Conservation (phyloP, 2,113 vertebrate genomes). For the Gymnorhina tibicen region DNA sequence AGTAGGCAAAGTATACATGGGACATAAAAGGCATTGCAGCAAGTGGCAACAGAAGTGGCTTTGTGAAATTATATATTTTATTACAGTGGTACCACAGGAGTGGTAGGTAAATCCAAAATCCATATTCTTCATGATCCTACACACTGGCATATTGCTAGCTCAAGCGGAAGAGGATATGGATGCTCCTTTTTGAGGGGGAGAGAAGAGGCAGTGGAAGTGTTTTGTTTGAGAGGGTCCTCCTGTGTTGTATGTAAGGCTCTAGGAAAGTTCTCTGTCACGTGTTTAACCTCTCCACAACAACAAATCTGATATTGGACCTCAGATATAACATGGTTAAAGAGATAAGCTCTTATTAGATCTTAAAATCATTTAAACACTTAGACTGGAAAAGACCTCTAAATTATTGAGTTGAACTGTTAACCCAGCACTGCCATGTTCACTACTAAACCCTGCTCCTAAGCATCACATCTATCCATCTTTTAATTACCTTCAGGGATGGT, state of each 20-base stretch:
- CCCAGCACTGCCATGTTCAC: not conserved
- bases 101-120: not conserved
- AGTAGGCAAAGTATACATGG: not conserved
- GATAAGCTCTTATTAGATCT: not conserved
- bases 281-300: not conserved
- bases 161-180: not conserved
- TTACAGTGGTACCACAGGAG: not conserved
- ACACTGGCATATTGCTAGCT: not conserved
- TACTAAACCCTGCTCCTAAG: not conserved
- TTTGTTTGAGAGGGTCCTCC: not conserved
- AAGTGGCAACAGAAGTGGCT: not conserved
- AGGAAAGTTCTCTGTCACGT: not conserved
- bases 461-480: not conserved
- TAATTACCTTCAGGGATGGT: not conserved
- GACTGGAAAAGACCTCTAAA: not conserved
- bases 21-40: not conserved
- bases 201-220: not conserved
- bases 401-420: not conserved
- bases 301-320: not conserved
- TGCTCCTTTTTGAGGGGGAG: accelerated
- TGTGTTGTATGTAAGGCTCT: not conserved
- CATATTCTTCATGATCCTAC: not conserved
- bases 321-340: not conserved
- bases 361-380: not conserved
- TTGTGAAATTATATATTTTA: not conserved